Evolutionary conservation across 2,797 vertebrate genomes (phyloP).

Genomic region (Morelia viridis): DNA sequence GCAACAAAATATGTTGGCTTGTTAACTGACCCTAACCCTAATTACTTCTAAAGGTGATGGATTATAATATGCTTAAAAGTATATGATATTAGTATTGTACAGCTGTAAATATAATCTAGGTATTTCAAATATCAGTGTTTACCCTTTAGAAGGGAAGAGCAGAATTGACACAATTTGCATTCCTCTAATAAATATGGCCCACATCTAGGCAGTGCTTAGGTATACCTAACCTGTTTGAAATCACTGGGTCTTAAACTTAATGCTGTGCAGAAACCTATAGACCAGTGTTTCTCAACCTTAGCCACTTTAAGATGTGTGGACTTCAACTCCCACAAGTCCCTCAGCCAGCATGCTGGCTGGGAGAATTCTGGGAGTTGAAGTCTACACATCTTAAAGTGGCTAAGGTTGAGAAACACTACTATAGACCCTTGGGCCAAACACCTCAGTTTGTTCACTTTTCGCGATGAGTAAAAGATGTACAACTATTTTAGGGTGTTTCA

Average conservation of each 20-base stretch:
- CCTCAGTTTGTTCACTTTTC: constrained; percentile 2
- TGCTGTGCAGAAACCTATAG: background rate
- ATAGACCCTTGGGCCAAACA: constrained; percentile 24
- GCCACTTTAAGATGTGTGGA: too few species aligned
- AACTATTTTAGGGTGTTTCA: constrained; percentile 32
- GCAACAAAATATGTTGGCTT: background rate
- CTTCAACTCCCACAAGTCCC: too few species aligned
- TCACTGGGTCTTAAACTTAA: background rate
- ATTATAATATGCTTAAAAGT: constrained; percentile 47
- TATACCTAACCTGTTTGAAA: background rate
- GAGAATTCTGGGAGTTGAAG: too few species aligned
- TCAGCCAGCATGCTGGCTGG: too few species aligned
- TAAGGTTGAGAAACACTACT: too few species aligned
- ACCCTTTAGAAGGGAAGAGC: constrained; percentile 68
- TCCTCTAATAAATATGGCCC: constrained; percentile 5
- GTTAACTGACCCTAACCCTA: background rate
- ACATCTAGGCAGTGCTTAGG: background rate
- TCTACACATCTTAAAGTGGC: too few species aligned
- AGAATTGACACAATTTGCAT: constrained; percentile 12
- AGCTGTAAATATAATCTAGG: constrained; percentile 71
- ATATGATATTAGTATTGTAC: constrained; percentile 50
- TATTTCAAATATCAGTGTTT: constrained; percentile 66
- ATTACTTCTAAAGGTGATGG: constrained; percentile 27
- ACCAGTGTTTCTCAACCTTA: background rate
- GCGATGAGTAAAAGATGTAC: background rate